A percentile compares a stretch with the other conserved stretches of the same genome.
Conservation (phyloP, 1,140 invertebrate species). For the Bombyx mandarina region DNA sequence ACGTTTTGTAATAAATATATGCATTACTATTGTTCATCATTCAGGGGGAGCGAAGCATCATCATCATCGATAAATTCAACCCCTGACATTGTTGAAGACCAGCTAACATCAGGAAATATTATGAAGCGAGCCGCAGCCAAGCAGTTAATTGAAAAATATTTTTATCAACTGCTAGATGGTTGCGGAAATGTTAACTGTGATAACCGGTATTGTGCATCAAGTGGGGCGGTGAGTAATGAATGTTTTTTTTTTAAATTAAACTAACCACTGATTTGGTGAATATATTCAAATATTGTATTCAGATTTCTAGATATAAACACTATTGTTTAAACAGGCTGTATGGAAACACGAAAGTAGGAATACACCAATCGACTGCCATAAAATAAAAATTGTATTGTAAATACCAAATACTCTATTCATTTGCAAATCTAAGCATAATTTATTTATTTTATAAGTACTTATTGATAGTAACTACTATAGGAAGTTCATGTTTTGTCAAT, state of each 20-base stretch:
- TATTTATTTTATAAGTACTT: no score
- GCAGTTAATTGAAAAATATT: slow-evolving; percentile 92
- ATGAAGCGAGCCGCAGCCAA: slow-evolving; percentile 92
- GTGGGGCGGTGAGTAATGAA: slow-evolving; percentile 77
- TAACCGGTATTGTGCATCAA: slow-evolving; percentile 91
- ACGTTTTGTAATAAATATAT: background rate
- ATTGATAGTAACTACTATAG: no score
- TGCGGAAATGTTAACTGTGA: slow-evolving; percentile 89
- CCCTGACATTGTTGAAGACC: slow-evolving; percentile 40
- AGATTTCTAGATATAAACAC: no score
- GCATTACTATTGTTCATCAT: slow-evolving; percentile 12
- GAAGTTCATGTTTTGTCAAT: no score
- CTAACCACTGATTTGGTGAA: no score
- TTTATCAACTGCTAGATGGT: slow-evolving; percentile 91
- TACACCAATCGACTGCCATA: no score
- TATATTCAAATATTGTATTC: no score
- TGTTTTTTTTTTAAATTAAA: slow-evolving; percentile 4
- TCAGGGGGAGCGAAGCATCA: slow-evolving; percentile 67
- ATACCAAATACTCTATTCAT: no score
- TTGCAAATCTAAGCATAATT: no score
- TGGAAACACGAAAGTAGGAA: no score
- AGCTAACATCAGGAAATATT: slow-evolving; percentile 68
- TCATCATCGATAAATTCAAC: slow-evolving; percentile 53
- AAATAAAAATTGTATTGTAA: no score
- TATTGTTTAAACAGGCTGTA: no score